Evolutionary conservation across 1,140 invertebrate genomes (phyloP), one percentile per base, ranked within the genome.

Genomic region (Diuraphis noxia): DNA sequence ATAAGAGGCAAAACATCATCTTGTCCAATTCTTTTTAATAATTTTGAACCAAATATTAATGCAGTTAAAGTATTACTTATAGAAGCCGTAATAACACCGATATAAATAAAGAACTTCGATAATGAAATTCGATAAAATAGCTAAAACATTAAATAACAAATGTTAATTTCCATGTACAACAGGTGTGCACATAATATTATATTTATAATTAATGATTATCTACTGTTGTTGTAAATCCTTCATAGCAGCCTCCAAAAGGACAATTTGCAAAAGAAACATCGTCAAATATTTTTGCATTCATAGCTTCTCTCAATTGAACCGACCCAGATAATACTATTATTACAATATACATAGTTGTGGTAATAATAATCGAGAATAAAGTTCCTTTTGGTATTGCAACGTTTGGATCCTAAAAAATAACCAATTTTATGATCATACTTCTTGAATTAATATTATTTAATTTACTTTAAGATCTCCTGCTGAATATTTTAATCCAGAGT

Each of bases 401-500:
- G n/a, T 52, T 88, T 2, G 86, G 86, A n/a, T 88, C 86, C 86
- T 88, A 40, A 10, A 63, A 41, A 63, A 43, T 8, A 6, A 52
- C 40, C 4, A 4, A 63, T 0, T 40, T 13, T 36, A 36, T 23
- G 17, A 38, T 63, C 0, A n/a, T n/a, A n/a, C n/a, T n/a, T 21
- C 5, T 34, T 43, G n/a, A 40, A 0, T 21, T 25, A 81, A 21
- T 79, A 79, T 23, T 36, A 79, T n/a, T n/a, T 30, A 9, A 41
- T 4, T 30, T 88, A 97, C 97, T 94, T 98, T 98, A 1, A 99
- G 94, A 94, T 99, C 98, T n/a, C 98, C 98, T 84, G 98, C n/a
- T n/a, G n/a, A n/a, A 98, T 93, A 98, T 98, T 99, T 99, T 0
- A 98, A 98, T 1, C 98, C 98, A n/a, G 98, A 98, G 94, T 99